A percentile compares a stretch with the other conserved stretches of the same genome.
phyloP scores from a whole-genome alignment of 2,888 invertebrate species.

The Peribatodes rhomboidaria region DNA sequence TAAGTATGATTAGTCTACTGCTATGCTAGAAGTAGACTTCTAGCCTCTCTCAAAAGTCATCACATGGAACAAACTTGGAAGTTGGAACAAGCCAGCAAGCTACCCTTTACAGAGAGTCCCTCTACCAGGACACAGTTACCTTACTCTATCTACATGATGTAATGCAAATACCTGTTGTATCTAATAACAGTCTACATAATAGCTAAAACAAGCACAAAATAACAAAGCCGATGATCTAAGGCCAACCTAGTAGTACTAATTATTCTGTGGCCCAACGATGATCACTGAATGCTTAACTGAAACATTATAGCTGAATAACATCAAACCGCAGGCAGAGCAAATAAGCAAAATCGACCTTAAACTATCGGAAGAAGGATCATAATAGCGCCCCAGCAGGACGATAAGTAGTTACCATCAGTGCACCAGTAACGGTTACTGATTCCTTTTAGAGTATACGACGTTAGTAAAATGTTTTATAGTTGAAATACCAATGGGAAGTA shows the following conservation, averaged over 20 bases:
- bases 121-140: too few species aligned
- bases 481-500: constrained; percentile 18
- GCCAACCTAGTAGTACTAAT: background rate
- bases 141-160: too few species aligned
- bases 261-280: constrained; percentile 13
- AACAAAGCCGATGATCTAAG: constrained; percentile 31
- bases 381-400: background rate
- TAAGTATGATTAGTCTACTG: too few species aligned
- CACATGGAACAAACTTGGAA: too few species aligned
- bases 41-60: too few species aligned
- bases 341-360: constrained; percentile 18
- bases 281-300: constrained; percentile 29
- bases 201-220: constrained; percentile 8
- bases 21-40: too few species aligned
- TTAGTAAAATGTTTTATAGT: constrained; percentile 45
- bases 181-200: background rate
- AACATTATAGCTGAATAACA: constrained; percentile 25
- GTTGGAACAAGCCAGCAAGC: too few species aligned
- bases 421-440: constrained; percentile 30
- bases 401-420: constrained; percentile 26
- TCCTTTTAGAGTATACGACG: constrained; percentile 45
- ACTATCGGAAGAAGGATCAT: background rate
- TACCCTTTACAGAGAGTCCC: too few species aligned
- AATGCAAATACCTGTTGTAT: background rate
- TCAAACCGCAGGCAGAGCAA: background rate